Evolutionary conservation across 1,140 invertebrate species (phyloP).

Genomic region (Octopus sinensis): DNA sequence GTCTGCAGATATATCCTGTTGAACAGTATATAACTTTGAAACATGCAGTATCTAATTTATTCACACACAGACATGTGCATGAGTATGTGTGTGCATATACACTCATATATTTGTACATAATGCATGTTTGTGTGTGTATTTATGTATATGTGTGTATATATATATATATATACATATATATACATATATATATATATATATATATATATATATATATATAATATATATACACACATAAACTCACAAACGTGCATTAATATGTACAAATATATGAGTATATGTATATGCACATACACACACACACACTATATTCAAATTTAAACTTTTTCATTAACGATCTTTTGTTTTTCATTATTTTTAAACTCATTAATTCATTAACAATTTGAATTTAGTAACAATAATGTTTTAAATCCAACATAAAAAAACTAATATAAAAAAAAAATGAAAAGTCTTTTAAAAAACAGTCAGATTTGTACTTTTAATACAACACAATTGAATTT

Average conservation of each 20-base stretch:
- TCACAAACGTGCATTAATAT: neutral
- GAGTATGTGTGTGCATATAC: neutral
- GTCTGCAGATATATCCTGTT: neutral
- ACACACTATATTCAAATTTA: too few relatives aligned
- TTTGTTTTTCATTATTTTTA: too few relatives aligned
- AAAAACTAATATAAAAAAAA: too few relatives aligned
- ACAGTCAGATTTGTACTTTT: too few relatives aligned
- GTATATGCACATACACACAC: neutral
- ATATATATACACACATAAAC: neutral
- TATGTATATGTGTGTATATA: neutral
- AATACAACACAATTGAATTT: too few relatives aligned
- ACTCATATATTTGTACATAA: neutral
- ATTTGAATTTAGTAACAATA: too few relatives aligned
- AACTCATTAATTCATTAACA: too few relatives aligned
- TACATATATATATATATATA: neutral
- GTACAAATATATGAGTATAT: neutral
- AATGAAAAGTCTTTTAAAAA: too few relatives aligned
- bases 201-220: neutral
- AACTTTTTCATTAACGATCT: too few relatives aligned
- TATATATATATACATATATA: neutral
- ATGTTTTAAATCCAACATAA: too few relatives aligned
- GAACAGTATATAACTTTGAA: neutral
- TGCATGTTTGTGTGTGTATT: neutral
- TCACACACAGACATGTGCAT: neutral
- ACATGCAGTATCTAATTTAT: neutral